Base-by-base conservation (phyloP, 2,888 invertebrate genomes). In the Anagyrus pseudococci region DNA sequence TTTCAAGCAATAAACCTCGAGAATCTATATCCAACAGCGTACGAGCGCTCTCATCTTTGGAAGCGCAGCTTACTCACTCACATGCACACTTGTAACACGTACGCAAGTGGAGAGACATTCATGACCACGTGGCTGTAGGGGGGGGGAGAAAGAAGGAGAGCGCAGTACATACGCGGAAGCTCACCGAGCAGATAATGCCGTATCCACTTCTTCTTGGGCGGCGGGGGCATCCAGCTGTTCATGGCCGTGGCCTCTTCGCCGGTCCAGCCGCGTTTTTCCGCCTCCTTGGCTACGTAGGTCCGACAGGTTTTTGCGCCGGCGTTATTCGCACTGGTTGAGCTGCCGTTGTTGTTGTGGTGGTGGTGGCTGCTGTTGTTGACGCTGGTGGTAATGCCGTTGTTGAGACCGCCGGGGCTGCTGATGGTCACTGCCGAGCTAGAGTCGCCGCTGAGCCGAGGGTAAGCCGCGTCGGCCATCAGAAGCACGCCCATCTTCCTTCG, bases 161-260 rank as follows among this genome's bases (percentile, higher is more conserved):
- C 10, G 10, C 22, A 6, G 13, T n/a, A n/a, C 53, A 25, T 8
- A 55, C 10, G 29, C 29, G 29, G 6, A 29, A 7, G 6, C 77
- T 78, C 77, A 87, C 87, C 81, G 83, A 86, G 86, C 72, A 88
- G 81, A 77, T 88, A 89, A 76, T 88, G 87, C 72, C 84, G 86
- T 69, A 89, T 88, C 89, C 89, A 90, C 79, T 89, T 89, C 83
- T 90, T 90, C 82, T 90, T 90, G 46, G 89, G 89, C 58, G 89
- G 81, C 47, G 82, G 87, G 40, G 87, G 85, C 67, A 76, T 75
- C 78, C 78, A 78, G 65, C 70, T 71, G 47, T 68, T 19, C 2
- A 3, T 29, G 67, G 62, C 69, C 58, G 22, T 71, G 68, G 50
- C 71, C 69, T 63, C 70, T 65, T 15, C 64, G 66, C 60, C 69